Evolutionary conservation across 1,140 invertebrate species (phyloP), one percentile per base, ranked within the genome.

Genomic region (Drosophila ambigua): DNA sequence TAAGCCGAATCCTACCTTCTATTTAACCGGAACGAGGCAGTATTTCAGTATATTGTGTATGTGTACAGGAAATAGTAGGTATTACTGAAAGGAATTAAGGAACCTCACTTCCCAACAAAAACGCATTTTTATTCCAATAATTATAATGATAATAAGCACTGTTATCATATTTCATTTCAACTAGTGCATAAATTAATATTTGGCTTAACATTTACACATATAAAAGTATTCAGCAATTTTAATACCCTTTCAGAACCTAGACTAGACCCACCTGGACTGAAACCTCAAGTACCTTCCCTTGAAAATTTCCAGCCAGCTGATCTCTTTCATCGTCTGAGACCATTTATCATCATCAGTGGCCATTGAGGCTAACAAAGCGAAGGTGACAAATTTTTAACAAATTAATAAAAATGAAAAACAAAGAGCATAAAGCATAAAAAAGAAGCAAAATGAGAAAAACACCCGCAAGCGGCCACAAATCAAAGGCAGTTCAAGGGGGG

Each of bases 321-420:
- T 43, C 71, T 13, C 63, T 60, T 67, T 75, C 16, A 66, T 59
- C 39, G 26, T 54, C 39, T 54, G 46, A 45, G 15, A 6, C 49
- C 74, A 75, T 69, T 49, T 51, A 59, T 71, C 64, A 66, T 62
- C 69, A 71, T 67, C 73, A 81, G 57, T 51, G 49, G 41, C 44
- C 60, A 67, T 68, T 83, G 60, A 77, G 50, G 43, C 31, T 48
- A 13, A 41, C 54, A 59, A 64, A 60, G 45, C 78, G 49, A 64
- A 74, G 87, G 81, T 85, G 81, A 85, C 81, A 85, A 85, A 85
- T 85, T 87, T 87, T 82, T 64, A 85, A 81, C 81, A 85, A 85
- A 85, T 85, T 85, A 85, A 85, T 85, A 85, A 87, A 64, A 79
- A 60, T 66, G 58, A 50, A 65, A 65, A 71, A 35, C 49, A 55